phyloP scores from a whole-genome alignment of 2,888 invertebrate genomes.

The Eudemis profundana region DNA sequence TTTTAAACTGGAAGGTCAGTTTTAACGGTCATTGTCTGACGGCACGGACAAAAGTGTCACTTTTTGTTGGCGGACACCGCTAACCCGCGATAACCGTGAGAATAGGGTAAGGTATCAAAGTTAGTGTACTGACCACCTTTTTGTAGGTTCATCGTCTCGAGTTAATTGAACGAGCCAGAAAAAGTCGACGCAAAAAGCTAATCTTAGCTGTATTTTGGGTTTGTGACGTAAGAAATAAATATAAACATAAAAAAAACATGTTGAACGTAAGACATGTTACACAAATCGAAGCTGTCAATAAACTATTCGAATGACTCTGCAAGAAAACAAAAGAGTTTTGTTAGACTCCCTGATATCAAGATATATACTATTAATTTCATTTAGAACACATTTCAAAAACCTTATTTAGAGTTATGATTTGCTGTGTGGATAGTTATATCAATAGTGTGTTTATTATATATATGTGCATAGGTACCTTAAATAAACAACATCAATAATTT shows the following conservation, averaged over 20 bases:
- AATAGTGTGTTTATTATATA: too few relatives aligned
- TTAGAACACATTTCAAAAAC: too few relatives aligned
- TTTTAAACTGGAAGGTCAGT: conserved; percentile 46
- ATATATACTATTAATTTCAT: too few relatives aligned
- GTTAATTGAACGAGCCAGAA: conserved; percentile 35
- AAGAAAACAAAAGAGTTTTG: conserved; percentile 4
- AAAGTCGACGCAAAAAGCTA: conserved; percentile 30
- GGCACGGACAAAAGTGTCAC: conserved; percentile 43
- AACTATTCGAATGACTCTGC: conserved; percentile 9
- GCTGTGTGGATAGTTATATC: neutral
- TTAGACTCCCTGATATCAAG: too few relatives aligned
- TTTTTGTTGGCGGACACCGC: conserved; percentile 46
- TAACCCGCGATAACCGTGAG: conserved; percentile 39
- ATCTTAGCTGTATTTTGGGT: conserved; percentile 23
- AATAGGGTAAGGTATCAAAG: conserved; percentile 25
- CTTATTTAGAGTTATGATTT: neutral
- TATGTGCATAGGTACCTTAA: too few relatives aligned
- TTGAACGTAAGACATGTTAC: conserved; percentile 12
- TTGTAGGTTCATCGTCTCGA: conserved; percentile 26
- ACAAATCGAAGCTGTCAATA: conserved; percentile 31
- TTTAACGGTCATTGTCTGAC: conserved; percentile 42
- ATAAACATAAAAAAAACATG: conserved; percentile 18
- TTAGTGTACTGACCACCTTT: conserved; percentile 13
- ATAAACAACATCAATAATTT: too few relatives aligned
- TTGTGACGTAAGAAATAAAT: conserved; percentile 27